Evolutionary conservation across 1,140 invertebrate genomes (phyloP), one percentile per base, ranked within the genome.

Genomic region (Mesaphorura yosii): DNA sequence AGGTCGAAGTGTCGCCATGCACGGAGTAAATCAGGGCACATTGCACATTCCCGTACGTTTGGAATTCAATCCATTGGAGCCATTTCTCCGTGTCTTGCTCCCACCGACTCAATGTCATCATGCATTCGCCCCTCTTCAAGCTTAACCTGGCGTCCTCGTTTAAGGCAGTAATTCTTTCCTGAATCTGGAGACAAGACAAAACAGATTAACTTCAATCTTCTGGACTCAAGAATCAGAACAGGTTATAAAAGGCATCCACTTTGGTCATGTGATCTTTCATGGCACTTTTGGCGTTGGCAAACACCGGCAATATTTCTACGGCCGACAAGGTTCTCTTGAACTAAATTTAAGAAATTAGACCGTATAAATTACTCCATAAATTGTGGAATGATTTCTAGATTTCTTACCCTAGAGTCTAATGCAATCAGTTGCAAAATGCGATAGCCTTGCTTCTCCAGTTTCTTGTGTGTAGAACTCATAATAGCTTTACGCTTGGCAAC

Each of bases 41-140:
- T 38, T 56, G 53, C 19, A 40, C 53, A 53, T 48, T 59, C 22
- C 58, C 58, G 22, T 38, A 59, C 1, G 53, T 42, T 28, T 56
- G 48, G 31, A 51, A 59, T 29, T 59, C 58, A 1, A 59, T n/a
- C 53, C 48, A 56, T 49, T 53, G 49, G 23, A 56, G 46, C 58
- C 58, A 59, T 46, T 56, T 50, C 28, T 59, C 58, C 12, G 44
- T 49, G 25, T 59, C 53, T 44, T 59, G 49, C 27, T 59, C 58
- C 58, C 58, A 59, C 2, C 53, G 37, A 40, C 49, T 56, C 15
- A 59, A 55, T 22, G 38, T 31, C 28, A 56, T 52, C 1, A 59
- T 41, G 1, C 22, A 40, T 28, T 55, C 45, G 2, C 55, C 20
- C 26, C 58, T 28, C 37, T 39, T 51, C 1, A 47, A 26, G 2